Evolutionary conservation across 2,797 vertebrate species (phyloP).

Genomic region (Lithobates pipiens): DNA sequence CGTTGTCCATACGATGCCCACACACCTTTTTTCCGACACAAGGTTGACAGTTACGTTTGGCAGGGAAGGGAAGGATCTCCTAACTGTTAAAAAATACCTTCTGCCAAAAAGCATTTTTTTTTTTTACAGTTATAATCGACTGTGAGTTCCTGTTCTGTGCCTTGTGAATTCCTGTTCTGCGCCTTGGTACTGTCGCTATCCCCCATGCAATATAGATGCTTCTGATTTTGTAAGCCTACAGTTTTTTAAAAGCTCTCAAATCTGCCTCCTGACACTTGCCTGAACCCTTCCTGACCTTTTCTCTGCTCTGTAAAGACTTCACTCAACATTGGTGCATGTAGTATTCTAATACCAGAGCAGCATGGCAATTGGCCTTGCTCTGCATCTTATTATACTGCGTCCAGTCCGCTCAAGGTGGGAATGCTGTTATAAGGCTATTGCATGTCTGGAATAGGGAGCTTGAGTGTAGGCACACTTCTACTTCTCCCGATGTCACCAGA

Average conservation of each 20-base stretch:
- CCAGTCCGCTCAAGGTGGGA: too few relatives aligned
- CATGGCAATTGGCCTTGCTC: not conserved
- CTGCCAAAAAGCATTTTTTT: too few relatives aligned
- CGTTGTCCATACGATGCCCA: conserved; percentile 16
- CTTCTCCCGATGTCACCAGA: too few relatives aligned
- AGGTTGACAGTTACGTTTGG: not conserved
- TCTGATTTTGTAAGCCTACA: too few relatives aligned
- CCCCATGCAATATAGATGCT: not conserved
- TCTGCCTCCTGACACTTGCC: not conserved
- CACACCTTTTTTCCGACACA: not conserved
- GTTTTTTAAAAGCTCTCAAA: not conserved
- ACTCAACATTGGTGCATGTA: not conserved
- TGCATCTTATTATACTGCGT: not conserved
- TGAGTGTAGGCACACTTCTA: too few relatives aligned
- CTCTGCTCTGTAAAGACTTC: not conserved
- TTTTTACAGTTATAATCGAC: not conserved
- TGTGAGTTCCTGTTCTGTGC: too few relatives aligned
- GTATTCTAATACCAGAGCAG: not conserved
- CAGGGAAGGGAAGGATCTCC: not conserved
- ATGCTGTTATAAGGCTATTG: too few relatives aligned
- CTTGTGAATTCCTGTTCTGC: too few relatives aligned
- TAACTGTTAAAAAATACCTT: not conserved
- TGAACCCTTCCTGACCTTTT: too few relatives aligned
- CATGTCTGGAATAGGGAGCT: too few relatives aligned
- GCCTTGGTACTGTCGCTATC: too few relatives aligned